A percentile compares a stretch with the other conserved stretches of the same genome.
Evolutionary conservation across 2,888 invertebrate genomes (phyloP).

Genomic region (Saturnia pavonia): DNA sequence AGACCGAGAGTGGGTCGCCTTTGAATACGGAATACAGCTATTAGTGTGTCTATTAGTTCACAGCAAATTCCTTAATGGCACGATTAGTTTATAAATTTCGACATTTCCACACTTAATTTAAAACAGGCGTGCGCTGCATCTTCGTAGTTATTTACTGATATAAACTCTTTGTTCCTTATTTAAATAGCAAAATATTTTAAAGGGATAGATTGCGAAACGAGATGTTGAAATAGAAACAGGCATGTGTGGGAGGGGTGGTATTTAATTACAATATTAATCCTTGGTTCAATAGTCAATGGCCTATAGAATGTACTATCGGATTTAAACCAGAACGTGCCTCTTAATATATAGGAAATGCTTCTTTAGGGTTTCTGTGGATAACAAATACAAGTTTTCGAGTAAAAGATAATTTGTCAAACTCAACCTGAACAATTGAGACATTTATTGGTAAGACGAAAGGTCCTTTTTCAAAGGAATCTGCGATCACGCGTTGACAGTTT

Average conservation of each 20-base stretch:
- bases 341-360: background rate
- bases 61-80: background rate
- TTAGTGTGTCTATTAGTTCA: background rate
- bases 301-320: background rate
- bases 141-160: slow-evolving; percentile 1
- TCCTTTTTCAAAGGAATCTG: too few species aligned
- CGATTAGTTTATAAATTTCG: background rate
- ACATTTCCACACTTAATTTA: background rate
- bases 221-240: background rate
- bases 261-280: background rate
- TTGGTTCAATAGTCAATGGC: background rate
- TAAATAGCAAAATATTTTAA: background rate
- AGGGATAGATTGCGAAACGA: background rate
- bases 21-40: background rate
- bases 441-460: too few species aligned
- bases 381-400: too few species aligned
- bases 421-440: too few species aligned
- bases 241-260: background rate
- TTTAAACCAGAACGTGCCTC: background rate
- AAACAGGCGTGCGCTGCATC: background rate
- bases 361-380: background rate
- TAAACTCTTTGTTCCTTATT: background rate
- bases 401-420: too few species aligned
- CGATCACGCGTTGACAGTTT: too few species aligned
- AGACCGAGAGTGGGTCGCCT: background rate